These are phyloP conservation scores for Rugalucina vietnamica DNA, from an alignment of 2,888 invertebrate genomes.

Conservation along the genomic window DNA sequence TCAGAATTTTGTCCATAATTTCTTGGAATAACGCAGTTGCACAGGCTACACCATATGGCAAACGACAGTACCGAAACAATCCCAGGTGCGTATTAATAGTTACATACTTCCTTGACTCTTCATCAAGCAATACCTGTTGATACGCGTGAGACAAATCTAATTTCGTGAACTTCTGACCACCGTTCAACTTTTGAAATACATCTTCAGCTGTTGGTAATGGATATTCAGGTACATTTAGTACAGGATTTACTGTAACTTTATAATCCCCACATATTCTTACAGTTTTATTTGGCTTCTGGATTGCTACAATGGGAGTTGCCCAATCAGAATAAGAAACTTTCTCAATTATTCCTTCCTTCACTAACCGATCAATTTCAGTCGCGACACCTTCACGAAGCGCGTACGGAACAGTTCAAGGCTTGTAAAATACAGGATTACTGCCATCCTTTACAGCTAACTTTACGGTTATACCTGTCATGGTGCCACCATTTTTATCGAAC, in stretches of 20 bases:
- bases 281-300: conserved; percentile 13
- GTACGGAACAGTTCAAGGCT: conserved; percentile 33
- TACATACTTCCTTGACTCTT: neutral
- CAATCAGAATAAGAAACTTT: conserved; percentile 23
- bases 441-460: neutral
- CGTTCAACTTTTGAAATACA: neutral
- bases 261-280: conserved; percentile 52
- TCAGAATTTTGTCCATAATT: conserved; percentile 32
- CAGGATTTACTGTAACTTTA: conserved; percentile 46
- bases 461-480: neutral
- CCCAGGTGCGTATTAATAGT: conserved; percentile 9
- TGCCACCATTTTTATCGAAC: neutral
- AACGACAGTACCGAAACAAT: conserved; percentile 20
- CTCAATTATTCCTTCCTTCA: conserved; percentile 22
- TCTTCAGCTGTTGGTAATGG: conserved; percentile 8
- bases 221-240: neutral
- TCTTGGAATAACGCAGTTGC: conserved; percentile 23
- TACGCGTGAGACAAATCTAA: conserved; percentile 8
- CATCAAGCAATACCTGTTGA: conserved; percentile 13
- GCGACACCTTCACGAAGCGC: conserved; percentile 22
- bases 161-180: neutral
- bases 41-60: conserved; percentile 29
- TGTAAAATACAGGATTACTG: conserved; percentile 5
- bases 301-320: conserved; percentile 20
- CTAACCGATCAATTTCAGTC: conserved; percentile 16